Conservation (phyloP, 2,113 vertebrate genomes). For the Phasianus colchicus region DNA sequence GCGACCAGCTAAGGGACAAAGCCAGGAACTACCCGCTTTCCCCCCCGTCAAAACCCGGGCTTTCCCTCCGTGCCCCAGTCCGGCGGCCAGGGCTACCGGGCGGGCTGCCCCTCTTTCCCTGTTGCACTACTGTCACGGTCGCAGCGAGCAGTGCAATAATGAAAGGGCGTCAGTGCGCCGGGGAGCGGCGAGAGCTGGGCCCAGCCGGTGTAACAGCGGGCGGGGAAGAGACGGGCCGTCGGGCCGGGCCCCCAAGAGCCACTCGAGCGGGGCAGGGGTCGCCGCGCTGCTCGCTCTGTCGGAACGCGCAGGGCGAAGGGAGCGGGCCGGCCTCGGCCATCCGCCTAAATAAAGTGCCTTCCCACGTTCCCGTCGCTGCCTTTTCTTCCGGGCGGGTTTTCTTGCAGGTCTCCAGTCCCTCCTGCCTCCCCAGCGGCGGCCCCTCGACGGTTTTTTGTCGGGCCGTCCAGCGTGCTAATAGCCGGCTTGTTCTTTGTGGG, state of each 20-base stretch:
- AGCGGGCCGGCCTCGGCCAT: not conserved
- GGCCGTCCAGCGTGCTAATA: not conserved
- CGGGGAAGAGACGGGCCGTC: not conserved
- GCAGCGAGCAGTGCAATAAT: slow-evolving; percentile 94
- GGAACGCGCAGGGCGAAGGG: not conserved
- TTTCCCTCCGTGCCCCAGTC: not conserved
- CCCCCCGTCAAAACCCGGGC: not conserved
- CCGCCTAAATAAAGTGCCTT: slow-evolving; percentile 50
- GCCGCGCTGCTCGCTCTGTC: slow-evolving; percentile 50
- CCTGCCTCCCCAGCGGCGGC: not conserved
- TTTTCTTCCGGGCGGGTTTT: slow-evolving; percentile 35
- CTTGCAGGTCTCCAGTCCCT: not conserved
- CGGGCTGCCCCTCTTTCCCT: slow-evolving; percentile 92
- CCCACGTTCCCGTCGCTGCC: not conserved
- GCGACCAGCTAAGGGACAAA: not conserved
- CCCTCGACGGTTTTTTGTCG: not conserved
- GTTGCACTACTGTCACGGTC: slow-evolving; percentile 93
- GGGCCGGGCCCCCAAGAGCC: not conserved
- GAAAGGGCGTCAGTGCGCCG: slow-evolving; percentile 91
- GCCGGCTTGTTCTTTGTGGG: not conserved
- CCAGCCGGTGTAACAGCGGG: not conserved
- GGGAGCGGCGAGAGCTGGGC: slow-evolving; percentile 36
- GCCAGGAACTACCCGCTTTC: not conserved
- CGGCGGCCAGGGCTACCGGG: slow-evolving; percentile 44
- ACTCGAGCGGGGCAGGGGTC: not conserved